Base-by-base conservation (phyloP, 2,797 vertebrate genomes). In the Rhinogobio ventralis region DNA sequence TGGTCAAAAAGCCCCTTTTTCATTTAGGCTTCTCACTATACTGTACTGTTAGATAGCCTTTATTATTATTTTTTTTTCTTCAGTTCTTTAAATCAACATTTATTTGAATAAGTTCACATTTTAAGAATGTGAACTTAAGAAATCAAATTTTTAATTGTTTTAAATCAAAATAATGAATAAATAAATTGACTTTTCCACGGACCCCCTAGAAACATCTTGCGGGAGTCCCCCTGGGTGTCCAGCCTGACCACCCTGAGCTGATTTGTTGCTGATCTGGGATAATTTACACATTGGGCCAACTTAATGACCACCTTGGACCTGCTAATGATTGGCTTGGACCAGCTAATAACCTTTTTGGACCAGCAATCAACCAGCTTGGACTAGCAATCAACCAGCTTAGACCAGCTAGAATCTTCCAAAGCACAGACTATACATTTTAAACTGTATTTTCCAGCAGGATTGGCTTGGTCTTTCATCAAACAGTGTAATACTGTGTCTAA, bases 251-350 rank as follows among this genome's bases (percentile, higher is more conserved):
- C 53, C 33, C 53, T n/a, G 23, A 60, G 33, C 74, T 76, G 53
- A 60, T 60, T 77, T 77, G 53, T 77, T 77, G 33, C 74, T 60
- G n/a, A 15, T 42, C 74, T 57, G n/a, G 45, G 53, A 77, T 45
- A 8, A 77, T 62, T 28, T 45, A 25, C 75, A 62, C 75, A 39
- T 45, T 45, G 5, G 19, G n/a, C 36, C n/a, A 77, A 60, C 36
- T 62, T 77, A 62, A 77, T 62, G 15, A 62, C 36, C 55, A 45
- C 75, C 75, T 77, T 60, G 75, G 55, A 25, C n/a, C 36, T 10
- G 55, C 23, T 30, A 51, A 53, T 33, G 28, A 74, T 33, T 51
- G 45, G 25, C 72, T 73, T 51, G 46, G 25, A 13, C 9, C 46
- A 33, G 72, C 2, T 60, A 60, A 77, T 77, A 28, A 28, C 75